phyloP scores from a whole-genome alignment of 2,797 vertebrate genomes.

The Anisognathus igniventris region DNA sequence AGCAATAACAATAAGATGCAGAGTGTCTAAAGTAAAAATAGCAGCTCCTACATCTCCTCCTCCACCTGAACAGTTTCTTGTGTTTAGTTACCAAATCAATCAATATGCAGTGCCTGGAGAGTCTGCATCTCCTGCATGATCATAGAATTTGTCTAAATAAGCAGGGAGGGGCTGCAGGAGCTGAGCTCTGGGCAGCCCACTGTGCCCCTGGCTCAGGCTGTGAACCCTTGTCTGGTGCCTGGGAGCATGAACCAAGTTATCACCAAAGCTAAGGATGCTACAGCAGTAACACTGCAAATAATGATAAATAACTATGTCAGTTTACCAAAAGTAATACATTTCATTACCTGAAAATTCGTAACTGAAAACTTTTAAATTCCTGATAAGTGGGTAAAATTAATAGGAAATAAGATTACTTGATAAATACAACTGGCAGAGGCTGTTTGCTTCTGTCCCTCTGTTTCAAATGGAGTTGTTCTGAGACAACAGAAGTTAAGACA shows the following conservation, averaged over 20 bases:
- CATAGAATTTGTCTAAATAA: not conserved
- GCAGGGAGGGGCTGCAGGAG: not conserved
- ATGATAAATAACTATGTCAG: not conserved
- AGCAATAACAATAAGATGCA: not conserved
- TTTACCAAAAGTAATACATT: not conserved
- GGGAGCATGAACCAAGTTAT: not conserved
- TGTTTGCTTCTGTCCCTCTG: not conserved
- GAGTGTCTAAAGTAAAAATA: not conserved
- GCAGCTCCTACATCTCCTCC: not conserved
- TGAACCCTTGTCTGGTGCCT: not conserved
- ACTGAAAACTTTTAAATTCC: not conserved
- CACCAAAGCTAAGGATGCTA: not conserved
- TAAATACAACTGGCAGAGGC: not conserved
- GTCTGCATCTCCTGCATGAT: not conserved
- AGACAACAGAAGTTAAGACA: not conserved
- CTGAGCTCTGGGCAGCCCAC: accelerated
- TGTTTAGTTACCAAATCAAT: not conserved
- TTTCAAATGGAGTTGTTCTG: not conserved
- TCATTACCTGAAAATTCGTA: not conserved
- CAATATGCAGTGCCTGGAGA: not conserved
- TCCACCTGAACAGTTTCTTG: not conserved
- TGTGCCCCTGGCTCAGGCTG: not conserved
- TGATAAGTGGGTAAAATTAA: not conserved
- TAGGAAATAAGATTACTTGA: not conserved
- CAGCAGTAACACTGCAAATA: not conserved